phyloP scores from a whole-genome alignment of 2,888 invertebrate genomes.

The Chrysolina americana region DNA sequence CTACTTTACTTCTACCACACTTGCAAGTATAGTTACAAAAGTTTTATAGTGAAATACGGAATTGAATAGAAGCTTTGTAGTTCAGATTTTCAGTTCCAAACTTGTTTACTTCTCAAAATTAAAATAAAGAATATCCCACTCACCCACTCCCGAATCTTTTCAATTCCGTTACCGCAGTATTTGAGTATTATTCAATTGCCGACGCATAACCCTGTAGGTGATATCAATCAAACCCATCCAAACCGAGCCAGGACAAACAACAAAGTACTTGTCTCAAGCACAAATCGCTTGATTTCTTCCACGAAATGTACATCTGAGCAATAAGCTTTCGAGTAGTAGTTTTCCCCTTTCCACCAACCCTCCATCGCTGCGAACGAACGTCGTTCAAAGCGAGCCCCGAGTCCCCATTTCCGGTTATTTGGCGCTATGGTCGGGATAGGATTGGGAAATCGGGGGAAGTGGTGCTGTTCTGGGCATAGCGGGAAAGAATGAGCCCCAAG shows the following conservation, averaged over 20 bases:
- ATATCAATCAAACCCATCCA: constrained; percentile 23
- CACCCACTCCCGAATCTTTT: no score
- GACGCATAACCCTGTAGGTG: constrained; percentile 17
- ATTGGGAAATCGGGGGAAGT: constrained; percentile 29
- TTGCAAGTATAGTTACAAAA: no score
- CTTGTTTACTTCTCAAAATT: no score
- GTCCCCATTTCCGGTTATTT: constrained; percentile 30
- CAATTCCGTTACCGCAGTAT: no score
- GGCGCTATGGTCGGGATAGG: constrained; percentile 20
- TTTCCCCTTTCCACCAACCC: not conserved
- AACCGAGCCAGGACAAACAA: constrained; percentile 23
- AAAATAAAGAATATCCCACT: no score
- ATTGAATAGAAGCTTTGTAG: no score
- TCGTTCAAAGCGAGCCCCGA: constrained; percentile 24
- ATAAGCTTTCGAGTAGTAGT: constrained; percentile 23
- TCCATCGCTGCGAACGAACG: constrained; percentile 5
- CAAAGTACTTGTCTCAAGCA: constrained; percentile 34
- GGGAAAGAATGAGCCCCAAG: constrained; percentile 30
- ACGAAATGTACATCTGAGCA: constrained; percentile 32
- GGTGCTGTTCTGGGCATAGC: constrained; percentile 32
- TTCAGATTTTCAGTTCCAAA: no score
- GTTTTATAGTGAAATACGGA: no score
- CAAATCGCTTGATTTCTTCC: constrained; percentile 34
- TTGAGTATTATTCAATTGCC: not conserved
- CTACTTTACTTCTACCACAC: no score